Base-by-base conservation (phyloP, 2,888 invertebrate genomes). In the Drosophila meridionalis region DNA sequence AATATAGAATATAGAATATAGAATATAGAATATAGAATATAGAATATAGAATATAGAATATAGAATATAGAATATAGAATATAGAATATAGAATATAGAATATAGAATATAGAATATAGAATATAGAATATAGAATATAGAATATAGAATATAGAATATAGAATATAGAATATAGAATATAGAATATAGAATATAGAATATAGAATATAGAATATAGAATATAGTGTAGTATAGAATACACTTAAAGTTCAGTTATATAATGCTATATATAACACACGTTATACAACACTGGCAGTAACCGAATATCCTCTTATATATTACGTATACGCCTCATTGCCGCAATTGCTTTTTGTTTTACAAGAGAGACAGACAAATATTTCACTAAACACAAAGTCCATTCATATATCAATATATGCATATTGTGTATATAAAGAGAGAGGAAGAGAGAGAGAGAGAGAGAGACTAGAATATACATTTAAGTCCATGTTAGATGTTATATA, bases 271-370 rank as follows among this genome's bases (percentile, higher is more conserved):
- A 20, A 20, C 34, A 20, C 11, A 34, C 34, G 14, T 34, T 52
- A 14, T 28, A 28, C 55, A 59, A 62, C 71, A 68, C 63, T 60
- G 32, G 7, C 40, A 43, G 4, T 12, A 53, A 12, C 38, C 32
- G 43, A n/a, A 56, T 45, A 40, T 52, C n/a, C 43, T 56, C 30
- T 57, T 48, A 32, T 53, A 70, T 67, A 81, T 82, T 80, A 82
- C 81, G 76, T 83, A 79, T 82, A 69, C 69, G 75, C 48, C 64
- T 67, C 57, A 56, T 84, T 73, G 73, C 55, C 69, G 48, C 70
- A 78, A 84, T 84, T 76, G 75, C 28, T 60, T 69, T 63, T 78
- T 75, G 78, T 78, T 78, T 78, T 72, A 75, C 59, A 56, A 65
- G 71, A 62, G 65, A 62, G 56, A 63, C 63, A 62, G 63, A 66